Evolutionary conservation across 2,888 invertebrate species (phyloP), one percentile per base, ranked within the genome.

Genomic region (Homarus gammarus): DNA sequence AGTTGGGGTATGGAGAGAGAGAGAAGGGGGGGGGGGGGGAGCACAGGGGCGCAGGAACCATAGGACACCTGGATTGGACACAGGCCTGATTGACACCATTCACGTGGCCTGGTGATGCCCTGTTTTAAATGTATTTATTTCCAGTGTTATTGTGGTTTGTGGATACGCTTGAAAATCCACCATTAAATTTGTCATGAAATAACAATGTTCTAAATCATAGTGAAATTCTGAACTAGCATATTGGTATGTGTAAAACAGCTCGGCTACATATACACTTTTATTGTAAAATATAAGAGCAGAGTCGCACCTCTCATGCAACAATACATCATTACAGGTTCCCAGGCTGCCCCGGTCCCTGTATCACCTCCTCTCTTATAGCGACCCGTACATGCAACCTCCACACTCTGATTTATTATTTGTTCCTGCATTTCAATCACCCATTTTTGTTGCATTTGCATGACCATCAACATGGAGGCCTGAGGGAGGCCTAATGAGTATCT

Each of bases 81-180:
- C 83, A 44, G 40, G 12, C 73, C 56, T 84, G 84, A 84, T 84
- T 84, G 84, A 84, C 84, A 75, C 84, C 75, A 84, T 84, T 84
- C 84, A 84, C 75, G 73, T 38, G 61, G 27, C 15, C 3, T 27
- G 33, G 22, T 73, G 38, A 44, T 40, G 38, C 38, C 73, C 49
- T 68, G 70, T 33, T 79, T 83, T 40, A 83, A 83, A 70, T 44
- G 82, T 68, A 68, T 83, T 70, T 70, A 79, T 79, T 79, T 79
- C 78, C 38, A 51, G 79, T 61, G 79, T 61, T 79, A 79, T 79
- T 79, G 79, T 61, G 33, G 51, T 38, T 49, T 38, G 38, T 56
- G 61, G 79, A 79, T 79, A 61, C 79, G 79, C 79, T 61, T 79
- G 61, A 56, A 79, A 79, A 79, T 79, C 79, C 5, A 27, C 38